Base-by-base conservation (phyloP, 2,113 vertebrate species). In the Sinosuthora webbiana region DNA sequence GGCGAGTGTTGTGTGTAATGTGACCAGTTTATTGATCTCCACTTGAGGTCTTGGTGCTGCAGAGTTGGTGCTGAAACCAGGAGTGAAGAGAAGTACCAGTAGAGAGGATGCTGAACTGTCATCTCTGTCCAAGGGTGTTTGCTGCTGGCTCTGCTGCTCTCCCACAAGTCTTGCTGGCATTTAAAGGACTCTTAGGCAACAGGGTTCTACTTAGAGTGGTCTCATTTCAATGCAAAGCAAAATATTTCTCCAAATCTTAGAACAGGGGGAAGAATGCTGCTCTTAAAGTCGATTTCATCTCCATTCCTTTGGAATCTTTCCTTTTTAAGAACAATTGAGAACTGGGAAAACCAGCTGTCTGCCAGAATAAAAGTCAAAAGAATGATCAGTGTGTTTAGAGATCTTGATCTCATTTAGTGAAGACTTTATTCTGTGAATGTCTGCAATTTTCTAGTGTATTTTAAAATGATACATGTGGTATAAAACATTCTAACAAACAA, bases 381-480 rank as follows among this genome's bases (percentile, higher is more conserved):
- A 84, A 63, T 45, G 35, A 70, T 88, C 21, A 16, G 19, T 65
- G 28, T 49, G n/a, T 82, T 82, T 69, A n/a, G 53, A 87, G 44
- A 60, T 52, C 25, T 80, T 69, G 59, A 70, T 90, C 25, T 90
- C 8, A 8, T 79, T 57, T 42, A 2, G 2, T 67, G 55, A 89
- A 86, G 59, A 53, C 64, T 92, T 94, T 89, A 28, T 90, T 42
- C 55, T 69, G 63, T 1, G 28, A 83, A 37, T 0, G 2, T 42
- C 68, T 92, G 49, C 20, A 45, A 14, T 83, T 57, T 90, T 92
- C 41, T 69, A 12, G 28, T 57, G n/a, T 80, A 63, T 96, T 94
- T 90, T 83, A 73, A 92, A 64, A 62, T 53, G 3, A 41, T 70
- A 37, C 8, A 2, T 33, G 8, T 4, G 9, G 37, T 69, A n/a